These are phyloP conservation scores for Pantherophis alleghaniensis DNA, from an alignment of 2,797 vertebrate genomes.

Conservation along the genomic window DNA sequence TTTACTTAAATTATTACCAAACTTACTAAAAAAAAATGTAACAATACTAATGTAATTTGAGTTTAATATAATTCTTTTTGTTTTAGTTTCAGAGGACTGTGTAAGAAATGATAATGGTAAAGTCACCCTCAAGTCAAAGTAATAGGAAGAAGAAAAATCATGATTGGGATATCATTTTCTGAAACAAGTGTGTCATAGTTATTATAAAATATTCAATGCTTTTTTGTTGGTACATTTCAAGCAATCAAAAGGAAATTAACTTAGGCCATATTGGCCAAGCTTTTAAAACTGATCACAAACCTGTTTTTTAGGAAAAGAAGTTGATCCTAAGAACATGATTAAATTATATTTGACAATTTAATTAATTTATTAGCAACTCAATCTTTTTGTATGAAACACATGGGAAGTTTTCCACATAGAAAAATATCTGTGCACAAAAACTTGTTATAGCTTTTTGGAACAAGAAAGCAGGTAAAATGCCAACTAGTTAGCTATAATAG, in stretches of 20 bases:
- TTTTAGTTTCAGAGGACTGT: neutral
- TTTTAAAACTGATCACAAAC: neutral
- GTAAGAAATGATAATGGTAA: neutral
- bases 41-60: neutral
- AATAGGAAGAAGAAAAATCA: neutral
- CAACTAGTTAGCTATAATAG: conserved; percentile 9
- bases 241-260: neutral
- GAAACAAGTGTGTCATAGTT: conserved; percentile 5
- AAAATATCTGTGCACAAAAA: conserved; percentile 13
- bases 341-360: neutral
- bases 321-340: neutral
- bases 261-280: neutral
- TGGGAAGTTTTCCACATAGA: neutral
- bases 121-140: neutral
- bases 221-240: neutral
- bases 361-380: neutral
- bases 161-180: neutral
- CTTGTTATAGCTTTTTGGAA: conserved; percentile 24
- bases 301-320: neutral
- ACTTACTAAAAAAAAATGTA: neutral
- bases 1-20: conserved; percentile 4
- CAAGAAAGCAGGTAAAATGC: conserved; percentile 11
- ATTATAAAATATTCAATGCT: neutral
- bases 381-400: neutral
- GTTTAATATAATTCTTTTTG: neutral